A percentile compares a stretch with the other conserved stretches of the same genome.
These are phyloP conservation scores for Sander vitreus DNA, from an alignment of 2,113 vertebrate species.

Conservation along the genomic window DNA sequence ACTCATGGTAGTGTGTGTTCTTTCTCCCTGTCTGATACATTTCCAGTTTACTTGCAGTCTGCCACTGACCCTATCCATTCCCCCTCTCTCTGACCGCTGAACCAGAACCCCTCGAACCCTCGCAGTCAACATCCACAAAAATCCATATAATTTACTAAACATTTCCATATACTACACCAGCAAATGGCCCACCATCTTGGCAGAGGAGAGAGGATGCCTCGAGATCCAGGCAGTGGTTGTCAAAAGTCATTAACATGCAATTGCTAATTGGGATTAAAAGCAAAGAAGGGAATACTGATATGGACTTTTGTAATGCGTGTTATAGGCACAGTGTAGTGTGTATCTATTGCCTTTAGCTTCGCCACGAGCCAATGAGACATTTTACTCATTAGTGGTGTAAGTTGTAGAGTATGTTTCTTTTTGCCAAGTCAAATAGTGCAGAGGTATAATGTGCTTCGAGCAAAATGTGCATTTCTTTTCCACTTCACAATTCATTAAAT, in stretches of 20 bases:
- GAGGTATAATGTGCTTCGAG: conserved; percentile 36
- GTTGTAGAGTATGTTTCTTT: conserved; percentile 64
- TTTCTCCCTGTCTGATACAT: conserved; percentile 49
- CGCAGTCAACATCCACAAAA: conserved; percentile 42
- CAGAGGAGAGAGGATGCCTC: not conserved
- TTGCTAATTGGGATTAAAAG: conserved; percentile 71
- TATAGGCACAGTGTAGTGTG: conserved; percentile 45
- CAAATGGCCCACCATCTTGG: conserved; percentile 34
- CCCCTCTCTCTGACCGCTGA: conserved; percentile 44
- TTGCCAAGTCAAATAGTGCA: conserved; percentile 57
- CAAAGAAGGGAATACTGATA: conserved; percentile 33
- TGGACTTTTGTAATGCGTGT: conserved; percentile 55
- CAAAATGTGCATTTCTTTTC: conserved; percentile 33
- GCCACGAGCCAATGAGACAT: conserved; percentile 62
- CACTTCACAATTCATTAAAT: conserved; percentile 9
- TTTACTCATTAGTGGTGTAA: conserved; percentile 75
- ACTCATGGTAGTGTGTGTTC: conserved; percentile 40
- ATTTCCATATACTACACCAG: conserved; percentile 54
- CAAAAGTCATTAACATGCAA: conserved; percentile 71
- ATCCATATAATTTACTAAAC: conserved; percentile 66
- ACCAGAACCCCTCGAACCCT: conserved; percentile 44
- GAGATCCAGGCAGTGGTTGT: conserved; percentile 66
- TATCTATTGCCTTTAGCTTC: conserved; percentile 62
- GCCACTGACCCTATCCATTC: conserved; percentile 45
- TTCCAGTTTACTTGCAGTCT: conserved; percentile 55